Conservation (phyloP, 2,113 vertebrate genomes). For the Leucopsar rothschildi region DNA sequence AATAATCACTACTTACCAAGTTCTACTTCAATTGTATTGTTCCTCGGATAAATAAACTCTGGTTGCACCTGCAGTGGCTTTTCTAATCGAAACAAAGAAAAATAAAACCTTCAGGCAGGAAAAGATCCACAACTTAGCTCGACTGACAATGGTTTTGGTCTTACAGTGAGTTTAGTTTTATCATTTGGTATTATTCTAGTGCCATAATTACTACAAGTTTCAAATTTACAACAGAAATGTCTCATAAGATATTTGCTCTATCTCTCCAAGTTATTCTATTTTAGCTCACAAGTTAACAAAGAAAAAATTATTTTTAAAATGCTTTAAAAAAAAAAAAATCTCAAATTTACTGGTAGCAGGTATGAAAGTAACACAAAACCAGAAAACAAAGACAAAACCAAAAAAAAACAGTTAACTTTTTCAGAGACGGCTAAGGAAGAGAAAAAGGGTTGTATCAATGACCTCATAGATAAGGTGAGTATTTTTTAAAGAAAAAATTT, state of each 20-base stretch:
- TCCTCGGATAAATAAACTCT: slow-evolving; percentile 73
- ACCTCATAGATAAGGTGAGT: background rate
- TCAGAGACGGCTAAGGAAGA: background rate
- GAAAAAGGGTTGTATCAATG: background rate
- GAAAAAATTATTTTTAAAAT: background rate
- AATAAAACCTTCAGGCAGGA: background rate
- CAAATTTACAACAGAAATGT: background rate
- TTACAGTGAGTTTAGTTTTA: background rate
- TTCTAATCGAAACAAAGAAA: slow-evolving; percentile 47
- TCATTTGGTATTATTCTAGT: background rate
- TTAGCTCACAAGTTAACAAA: background rate
- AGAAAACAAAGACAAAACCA: background rate
- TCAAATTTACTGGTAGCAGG: background rate
- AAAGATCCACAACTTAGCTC: background rate
- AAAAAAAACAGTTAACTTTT: background rate
- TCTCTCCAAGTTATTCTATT: background rate
- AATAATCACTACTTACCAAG: slow-evolving; percentile 74
- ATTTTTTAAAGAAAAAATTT: background rate
- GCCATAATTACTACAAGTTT: background rate
- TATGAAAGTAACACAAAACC: background rate
- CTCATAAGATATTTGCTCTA: background rate
- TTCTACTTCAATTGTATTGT: slow-evolving; percentile 72
- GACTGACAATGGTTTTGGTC: background rate
- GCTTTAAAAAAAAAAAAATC: background rate
- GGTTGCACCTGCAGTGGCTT: background rate